Percentiles rank a stretch among this genome's conserved stretches.
These are phyloP conservation scores for Dermolepida albohirtum DNA, from an alignment of 2,888 invertebrate genomes.

Conservation along the genomic window DNA sequence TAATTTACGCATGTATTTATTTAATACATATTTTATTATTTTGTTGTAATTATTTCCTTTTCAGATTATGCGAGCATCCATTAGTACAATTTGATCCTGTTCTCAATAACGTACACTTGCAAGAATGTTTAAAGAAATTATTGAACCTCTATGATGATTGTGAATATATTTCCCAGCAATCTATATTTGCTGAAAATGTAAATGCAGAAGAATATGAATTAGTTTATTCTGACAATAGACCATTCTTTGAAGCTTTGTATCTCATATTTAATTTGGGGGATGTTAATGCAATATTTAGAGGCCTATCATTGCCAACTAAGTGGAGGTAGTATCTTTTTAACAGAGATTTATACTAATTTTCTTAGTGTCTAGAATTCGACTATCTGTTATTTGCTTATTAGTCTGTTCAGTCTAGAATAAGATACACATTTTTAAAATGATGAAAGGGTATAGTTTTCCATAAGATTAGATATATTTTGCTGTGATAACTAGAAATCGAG, in stretches of 20 bases:
- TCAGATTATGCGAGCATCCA: slow-evolving; percentile 67
- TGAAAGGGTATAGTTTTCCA: no score
- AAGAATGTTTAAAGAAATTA: slow-evolving; percentile 78
- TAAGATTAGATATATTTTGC: no score
- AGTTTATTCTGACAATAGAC: slow-evolving; percentile 60
- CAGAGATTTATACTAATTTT: not conserved
- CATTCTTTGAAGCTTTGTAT: slow-evolving; percentile 76
- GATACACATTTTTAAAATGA: no score
- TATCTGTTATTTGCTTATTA: no score
- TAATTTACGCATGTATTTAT: not conserved
- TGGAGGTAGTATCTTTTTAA: slow-evolving; percentile 63
- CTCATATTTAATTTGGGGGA: slow-evolving; percentile 76
- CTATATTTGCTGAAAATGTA: slow-evolving; percentile 7
- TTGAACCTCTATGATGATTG: slow-evolving; percentile 70
- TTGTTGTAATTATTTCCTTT: slow-evolving; percentile 43
- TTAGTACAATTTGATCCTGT: slow-evolving; percentile 73
- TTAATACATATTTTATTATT: not conserved
- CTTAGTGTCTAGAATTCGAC: no score
- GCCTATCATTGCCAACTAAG: slow-evolving; percentile 63
- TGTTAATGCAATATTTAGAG: slow-evolving; percentile 69
- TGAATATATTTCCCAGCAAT: slow-evolving; percentile 50
- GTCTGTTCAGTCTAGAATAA: no score
- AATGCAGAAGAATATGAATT: slow-evolving; percentile 47
- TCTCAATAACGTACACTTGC: slow-evolving; percentile 76
- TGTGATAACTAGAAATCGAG: no score